Percentiles rank a stretch among this genome's conserved stretches.
These are phyloP conservation scores for Colinus virginianus DNA, from an alignment of 2,113 vertebrate species.

Conservation along the genomic window DNA sequence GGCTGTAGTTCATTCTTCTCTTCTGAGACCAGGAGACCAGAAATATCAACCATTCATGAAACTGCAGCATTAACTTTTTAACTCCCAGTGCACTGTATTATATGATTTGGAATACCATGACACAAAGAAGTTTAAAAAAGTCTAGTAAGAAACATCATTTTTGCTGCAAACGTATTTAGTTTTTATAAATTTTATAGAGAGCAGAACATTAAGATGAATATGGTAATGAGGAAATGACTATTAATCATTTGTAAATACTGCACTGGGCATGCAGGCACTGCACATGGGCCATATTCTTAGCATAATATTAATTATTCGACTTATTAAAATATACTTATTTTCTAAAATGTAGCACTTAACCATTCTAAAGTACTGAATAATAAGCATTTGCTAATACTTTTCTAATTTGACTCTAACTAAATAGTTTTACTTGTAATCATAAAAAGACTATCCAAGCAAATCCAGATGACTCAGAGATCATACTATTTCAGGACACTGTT, in stretches of 20 bases:
- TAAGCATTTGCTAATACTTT: slow-evolving; percentile 55
- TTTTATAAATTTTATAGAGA: not conserved
- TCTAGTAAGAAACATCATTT: not conserved
- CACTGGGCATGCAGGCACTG: not conserved
- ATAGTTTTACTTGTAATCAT: slow-evolving; percentile 50
- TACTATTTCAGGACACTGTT: not conserved
- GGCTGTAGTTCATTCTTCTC: too few species aligned
- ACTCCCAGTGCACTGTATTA: too few species aligned
- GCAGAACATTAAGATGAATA: not conserved
- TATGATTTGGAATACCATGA: too few species aligned
- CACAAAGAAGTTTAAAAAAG: not conserved
- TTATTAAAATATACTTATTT: slow-evolving; percentile 40
- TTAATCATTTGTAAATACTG: slow-evolving; percentile 12
- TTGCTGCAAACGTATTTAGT: not conserved
- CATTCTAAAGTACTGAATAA: slow-evolving; percentile 30
- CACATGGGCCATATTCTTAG: not conserved
- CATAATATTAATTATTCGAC: not conserved
- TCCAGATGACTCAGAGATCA: slow-evolving; percentile 9
- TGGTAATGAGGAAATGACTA: not conserved
- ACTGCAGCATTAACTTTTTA: too few species aligned
- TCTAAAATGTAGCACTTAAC: slow-evolving; percentile 50
- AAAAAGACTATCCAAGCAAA: slow-evolving; percentile 36
- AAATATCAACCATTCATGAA: too few species aligned
- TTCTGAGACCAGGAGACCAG: too few species aligned
- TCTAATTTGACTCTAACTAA: slow-evolving; percentile 61